Evolutionary conservation across 1,140 invertebrate species (phyloP).

Genomic region (Medauroidea extradentata): DNA sequence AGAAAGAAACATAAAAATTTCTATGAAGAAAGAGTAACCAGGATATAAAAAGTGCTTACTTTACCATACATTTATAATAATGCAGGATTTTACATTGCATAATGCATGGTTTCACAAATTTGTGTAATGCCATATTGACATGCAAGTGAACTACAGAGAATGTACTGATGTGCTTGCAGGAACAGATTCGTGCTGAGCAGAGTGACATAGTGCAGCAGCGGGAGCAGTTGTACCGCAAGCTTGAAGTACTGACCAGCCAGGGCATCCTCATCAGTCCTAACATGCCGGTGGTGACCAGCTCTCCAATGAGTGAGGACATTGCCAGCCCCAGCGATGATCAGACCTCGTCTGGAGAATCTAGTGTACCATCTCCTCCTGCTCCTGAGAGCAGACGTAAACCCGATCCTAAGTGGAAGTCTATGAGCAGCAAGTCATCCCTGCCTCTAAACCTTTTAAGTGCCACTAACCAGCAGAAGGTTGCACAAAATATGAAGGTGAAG

Average conservation of each 20-base stretch:
- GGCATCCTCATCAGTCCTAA: constrained; percentile 50
- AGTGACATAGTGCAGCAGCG: constrained; percentile 79
- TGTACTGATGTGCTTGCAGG: constrained; percentile 37
- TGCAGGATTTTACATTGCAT: too few relatives aligned
- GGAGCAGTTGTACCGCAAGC: constrained; percentile 77
- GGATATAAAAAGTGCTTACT: too few relatives aligned
- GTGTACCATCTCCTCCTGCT: constrained; percentile 23
- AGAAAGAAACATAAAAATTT: too few relatives aligned
- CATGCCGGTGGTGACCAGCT: constrained; percentile 3
- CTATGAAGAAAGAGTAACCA: too few relatives aligned
- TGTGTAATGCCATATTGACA: too few relatives aligned
- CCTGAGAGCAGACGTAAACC: constrained; percentile 27
- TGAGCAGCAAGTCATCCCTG: constrained; percentile 35
- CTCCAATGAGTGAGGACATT: background rate
- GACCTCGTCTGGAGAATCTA: constrained; percentile 5
- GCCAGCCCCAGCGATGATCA: background rate
- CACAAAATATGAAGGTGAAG: constrained; percentile 17
- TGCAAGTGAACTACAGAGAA: too few relatives aligned
- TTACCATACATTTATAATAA: too few relatives aligned
- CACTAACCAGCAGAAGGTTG: constrained; percentile 75
- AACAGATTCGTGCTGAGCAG: constrained; percentile 67
- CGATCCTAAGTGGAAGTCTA: constrained; percentile 32
- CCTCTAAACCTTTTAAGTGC: constrained; percentile 74
- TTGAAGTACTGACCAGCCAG: constrained; percentile 70
- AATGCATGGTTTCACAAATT: too few relatives aligned